Evolutionary conservation across 2,113 vertebrate genomes (phyloP), one percentile per base, ranked within the genome.

Genomic region (Zosterops japonicus): DNA sequence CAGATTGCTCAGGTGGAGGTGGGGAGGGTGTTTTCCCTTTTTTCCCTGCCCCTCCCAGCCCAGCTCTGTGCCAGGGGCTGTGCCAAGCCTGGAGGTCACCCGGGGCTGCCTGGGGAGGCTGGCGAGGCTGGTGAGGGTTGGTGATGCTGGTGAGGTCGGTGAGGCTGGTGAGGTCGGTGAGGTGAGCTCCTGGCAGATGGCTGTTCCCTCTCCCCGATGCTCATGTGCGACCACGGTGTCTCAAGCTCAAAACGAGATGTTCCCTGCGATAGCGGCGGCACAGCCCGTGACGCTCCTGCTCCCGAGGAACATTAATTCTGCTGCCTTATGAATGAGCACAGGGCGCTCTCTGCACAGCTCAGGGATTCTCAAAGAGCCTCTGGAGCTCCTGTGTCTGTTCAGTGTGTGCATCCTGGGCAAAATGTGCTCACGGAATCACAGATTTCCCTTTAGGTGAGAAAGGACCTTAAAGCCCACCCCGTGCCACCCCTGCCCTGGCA

Each of bases 1-100:
- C 33, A 13, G 0, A 2, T 15, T 1, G 44, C 14, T 41, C 4
- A 0, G 0, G 25, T 14, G 15, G 71, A 0, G 0, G 25, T 14
- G 15, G 71, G 13, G 70, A 61, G 61, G 49, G 57, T 47, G 23
- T 22, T 69, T 65, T 23, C 61, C 41, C 8, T 47, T 5, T 31
- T 47, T 6, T 31, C 9, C 18, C 64, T 59, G 68, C 25, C 5
- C 15, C 36, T 69, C 52, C 57, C 57, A 3, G 27, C 21, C 56
- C 56, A n/a, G 56, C 56, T 57, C 33, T 15, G 56, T 57, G 56
- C 56, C 55, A 33, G 55, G 2, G 11, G 53, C 52, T 11, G 2
- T 49, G 14, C 72, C 1, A 1, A 6, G 53, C 52, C 6, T 7
- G 65, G 74, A 44, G 57, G 24, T 27, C 24, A 11, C 24, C 65